A percentile compares a stretch with the other conserved stretches of the same genome.
These are phyloP conservation scores for Nasua narica DNA, from an alignment of 2,797 vertebrate genomes.

Conservation along the genomic window DNA sequence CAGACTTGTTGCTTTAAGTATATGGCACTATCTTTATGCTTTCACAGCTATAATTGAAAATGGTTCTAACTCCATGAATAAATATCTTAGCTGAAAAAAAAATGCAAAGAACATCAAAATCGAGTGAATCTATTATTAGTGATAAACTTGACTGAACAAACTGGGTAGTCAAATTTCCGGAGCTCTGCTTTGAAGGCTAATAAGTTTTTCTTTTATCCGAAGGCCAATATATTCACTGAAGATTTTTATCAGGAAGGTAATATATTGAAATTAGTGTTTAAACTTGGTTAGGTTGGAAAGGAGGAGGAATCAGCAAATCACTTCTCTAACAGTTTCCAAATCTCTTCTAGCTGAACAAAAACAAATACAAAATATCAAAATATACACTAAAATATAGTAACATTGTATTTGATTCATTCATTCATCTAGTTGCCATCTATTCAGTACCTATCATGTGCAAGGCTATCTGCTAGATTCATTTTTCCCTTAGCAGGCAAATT, in stretches of 20 bases:
- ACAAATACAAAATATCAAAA: conserved; percentile 10
- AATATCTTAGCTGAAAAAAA: neutral
- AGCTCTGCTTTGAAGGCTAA: neutral
- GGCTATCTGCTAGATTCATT: neutral
- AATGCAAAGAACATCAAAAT: neutral
- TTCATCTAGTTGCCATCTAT: neutral
- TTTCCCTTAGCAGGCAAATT: neutral
- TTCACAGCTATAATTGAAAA: neutral
- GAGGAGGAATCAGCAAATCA: neutral
- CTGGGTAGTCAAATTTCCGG: neutral
- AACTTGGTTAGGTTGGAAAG: neutral
- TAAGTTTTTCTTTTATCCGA: neutral
- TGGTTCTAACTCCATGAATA: neutral
- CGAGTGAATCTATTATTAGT: neutral
- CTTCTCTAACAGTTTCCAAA: neutral
- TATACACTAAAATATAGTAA: neutral
- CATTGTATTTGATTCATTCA: neutral
- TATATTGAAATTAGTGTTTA: neutral
- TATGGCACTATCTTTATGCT: neutral
- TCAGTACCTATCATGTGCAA: neutral
- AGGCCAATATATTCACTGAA: neutral
- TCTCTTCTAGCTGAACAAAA: neutral
- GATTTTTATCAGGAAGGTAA: neutral
- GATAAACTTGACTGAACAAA: neutral
- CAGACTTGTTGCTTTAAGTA: neutral